phyloP scores from a whole-genome alignment of 2,113 vertebrate species.

The Paralichthys olivaceus region DNA sequence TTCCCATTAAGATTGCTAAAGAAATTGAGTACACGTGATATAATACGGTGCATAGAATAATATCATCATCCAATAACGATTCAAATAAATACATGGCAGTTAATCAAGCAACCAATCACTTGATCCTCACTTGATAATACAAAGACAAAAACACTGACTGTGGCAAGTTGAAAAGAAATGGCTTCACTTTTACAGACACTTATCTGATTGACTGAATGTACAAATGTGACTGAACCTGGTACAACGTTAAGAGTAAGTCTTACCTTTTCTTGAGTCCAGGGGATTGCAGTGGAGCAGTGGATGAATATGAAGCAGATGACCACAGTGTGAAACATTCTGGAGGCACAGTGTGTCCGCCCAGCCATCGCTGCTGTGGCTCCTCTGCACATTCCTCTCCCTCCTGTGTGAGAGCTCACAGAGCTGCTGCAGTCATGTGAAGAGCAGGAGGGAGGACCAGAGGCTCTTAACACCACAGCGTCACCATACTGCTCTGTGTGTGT shows the following conservation, averaged over 20 bases:
- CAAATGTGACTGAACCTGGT: background rate
- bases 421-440: slow-evolving; percentile 82
- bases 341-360: slow-evolving; percentile 27
- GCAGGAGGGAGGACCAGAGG: slow-evolving; percentile 74
- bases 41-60: background rate
- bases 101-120: background rate
- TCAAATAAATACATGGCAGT: background rate
- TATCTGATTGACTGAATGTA: background rate
- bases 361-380: slow-evolving; percentile 52
- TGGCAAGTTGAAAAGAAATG: background rate
- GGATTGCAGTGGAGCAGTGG: slow-evolving; percentile 55
- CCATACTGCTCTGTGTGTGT: background rate
- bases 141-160: background rate
- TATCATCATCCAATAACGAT: background rate
- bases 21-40: background rate
- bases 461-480: slow-evolving; percentile 46
- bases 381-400: slow-evolving; percentile 61
- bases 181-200: background rate
- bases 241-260: background rate
- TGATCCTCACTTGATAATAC: background rate
- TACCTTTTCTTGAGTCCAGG: slow-evolving; percentile 84
- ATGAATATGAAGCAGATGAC: slow-evolving; percentile 54
- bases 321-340: slow-evolving; percentile 45
- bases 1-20: too few species aligned
- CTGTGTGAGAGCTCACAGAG: slow-evolving; percentile 64